Evolutionary conservation across 2,888 invertebrate species (phyloP).

Genomic region (Lasioglossum leucozonium): DNA sequence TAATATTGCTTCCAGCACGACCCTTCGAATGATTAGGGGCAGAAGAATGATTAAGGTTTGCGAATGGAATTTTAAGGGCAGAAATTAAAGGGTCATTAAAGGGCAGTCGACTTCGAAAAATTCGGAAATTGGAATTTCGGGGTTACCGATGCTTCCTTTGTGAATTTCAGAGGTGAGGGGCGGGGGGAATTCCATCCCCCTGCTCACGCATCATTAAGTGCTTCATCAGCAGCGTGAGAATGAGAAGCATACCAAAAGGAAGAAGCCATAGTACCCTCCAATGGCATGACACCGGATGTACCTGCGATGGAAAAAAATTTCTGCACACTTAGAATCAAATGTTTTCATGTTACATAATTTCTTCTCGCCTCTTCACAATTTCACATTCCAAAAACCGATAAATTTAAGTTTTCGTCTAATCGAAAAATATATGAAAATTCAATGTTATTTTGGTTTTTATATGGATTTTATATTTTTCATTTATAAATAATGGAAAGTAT

Average conservation of each 20-base stretch:
- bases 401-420: neutral
- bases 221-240: constrained; percentile 21
- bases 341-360: neutral
- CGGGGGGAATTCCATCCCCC: neutral
- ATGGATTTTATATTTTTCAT: neutral
- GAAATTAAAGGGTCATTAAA: neutral
- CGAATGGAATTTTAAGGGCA: neutral
- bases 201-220: constrained; percentile 19
- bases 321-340: neutral
- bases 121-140: constrained; percentile 6
- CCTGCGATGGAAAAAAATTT: neutral
- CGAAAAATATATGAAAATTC: neutral
- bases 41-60: neutral
- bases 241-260: constrained; percentile 12
- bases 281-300: constrained; percentile 7
- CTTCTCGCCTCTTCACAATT: neutral
- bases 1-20: neutral
- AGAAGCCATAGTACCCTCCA: constrained; percentile 12
- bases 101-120: neutral
- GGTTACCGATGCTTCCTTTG: constrained; percentile 1
- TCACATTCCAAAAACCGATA: neutral
- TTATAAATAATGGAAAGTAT: neutral
- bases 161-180: constrained; percentile 5
- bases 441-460: neutral
- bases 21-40: neutral